A percentile compares a stretch with the other conserved stretches of the same genome.
Evolutionary conservation across 2,113 vertebrate species (phyloP).

Genomic region (Megaceryle torquata): DNA sequence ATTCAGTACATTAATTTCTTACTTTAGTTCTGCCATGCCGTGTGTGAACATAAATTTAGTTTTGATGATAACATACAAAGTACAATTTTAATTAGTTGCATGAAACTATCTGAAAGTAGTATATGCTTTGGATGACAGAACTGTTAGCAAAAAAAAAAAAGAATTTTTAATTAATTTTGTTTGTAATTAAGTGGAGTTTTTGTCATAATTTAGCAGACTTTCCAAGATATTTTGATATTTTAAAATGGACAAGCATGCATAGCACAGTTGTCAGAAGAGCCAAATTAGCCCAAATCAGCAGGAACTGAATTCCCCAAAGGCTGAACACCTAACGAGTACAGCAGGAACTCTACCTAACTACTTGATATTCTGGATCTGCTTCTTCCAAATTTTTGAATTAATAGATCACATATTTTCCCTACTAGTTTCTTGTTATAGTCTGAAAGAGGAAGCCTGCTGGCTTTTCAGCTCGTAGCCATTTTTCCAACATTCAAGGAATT

Average conservation of each 20-base stretch:
- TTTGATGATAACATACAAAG: not conserved
- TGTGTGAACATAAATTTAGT: not conserved
- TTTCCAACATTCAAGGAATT: slow-evolving; percentile 30
- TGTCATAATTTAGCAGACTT: not conserved
- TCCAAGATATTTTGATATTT: not conserved
- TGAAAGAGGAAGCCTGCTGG: slow-evolving; percentile 9
- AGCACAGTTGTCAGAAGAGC: not conserved
- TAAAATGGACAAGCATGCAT: not conserved
- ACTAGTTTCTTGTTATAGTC: slow-evolving; percentile 23
- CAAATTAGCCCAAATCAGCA: not conserved
- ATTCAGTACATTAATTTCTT: not conserved
- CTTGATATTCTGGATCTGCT: slow-evolving; percentile 7
- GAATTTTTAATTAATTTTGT: not conserved
- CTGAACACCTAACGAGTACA: not conserved
- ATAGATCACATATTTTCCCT: slow-evolving; percentile 33
- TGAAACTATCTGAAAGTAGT: not conserved
- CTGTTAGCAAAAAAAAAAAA: not conserved
- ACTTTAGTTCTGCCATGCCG: not conserved
- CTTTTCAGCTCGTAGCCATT: slow-evolving; percentile 26
- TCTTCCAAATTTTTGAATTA: slow-evolving; percentile 30
- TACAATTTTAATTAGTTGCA: not conserved
- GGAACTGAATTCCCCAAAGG: not conserved
- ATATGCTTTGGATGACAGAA: not conserved
- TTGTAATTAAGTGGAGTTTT: not conserved
- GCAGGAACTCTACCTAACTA: not conserved